These are phyloP conservation scores for Oedothorax gibbosus DNA, from an alignment of 1,140 invertebrate species.

Conservation along the genomic window DNA sequence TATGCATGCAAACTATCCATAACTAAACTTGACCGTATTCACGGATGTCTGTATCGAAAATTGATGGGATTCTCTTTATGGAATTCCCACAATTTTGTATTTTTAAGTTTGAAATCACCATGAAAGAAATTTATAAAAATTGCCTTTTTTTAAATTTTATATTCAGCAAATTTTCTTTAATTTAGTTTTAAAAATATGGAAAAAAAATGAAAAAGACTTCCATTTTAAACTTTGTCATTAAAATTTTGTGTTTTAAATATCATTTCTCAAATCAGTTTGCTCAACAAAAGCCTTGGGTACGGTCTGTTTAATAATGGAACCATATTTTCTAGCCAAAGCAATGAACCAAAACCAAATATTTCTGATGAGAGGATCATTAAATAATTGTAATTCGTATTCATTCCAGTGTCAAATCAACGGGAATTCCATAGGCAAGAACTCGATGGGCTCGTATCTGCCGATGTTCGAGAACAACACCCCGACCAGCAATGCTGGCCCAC, in stretches of 20 bases:
- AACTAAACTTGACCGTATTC: neutral
- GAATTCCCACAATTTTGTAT: neutral
- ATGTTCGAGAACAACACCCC: conserved; percentile 72
- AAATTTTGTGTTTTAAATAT: no score
- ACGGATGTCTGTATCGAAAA: neutral
- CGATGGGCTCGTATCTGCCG: conserved; percentile 70
- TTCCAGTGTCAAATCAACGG: conserved; percentile 64
- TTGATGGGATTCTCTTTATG: neutral
- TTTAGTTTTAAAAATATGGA: no score
- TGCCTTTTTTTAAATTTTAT: neutral
- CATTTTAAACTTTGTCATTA: no score
- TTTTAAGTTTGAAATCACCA: neutral
- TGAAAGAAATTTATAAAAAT: neutral
- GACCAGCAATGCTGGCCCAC: conserved; percentile 68
- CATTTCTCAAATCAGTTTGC: no score
- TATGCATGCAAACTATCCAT: neutral
- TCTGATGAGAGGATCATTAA: no score
- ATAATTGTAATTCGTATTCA: neutral
- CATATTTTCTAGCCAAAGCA: no score
- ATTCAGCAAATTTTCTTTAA: no score
- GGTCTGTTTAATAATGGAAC: no score
- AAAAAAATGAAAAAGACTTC: no score
- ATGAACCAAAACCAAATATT: no score
- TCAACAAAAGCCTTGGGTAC: no score
- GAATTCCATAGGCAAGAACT: conserved; percentile 68